Percentiles rank a stretch among this genome's conserved stretches.
These are phyloP conservation scores for Mastomys coucha DNA, from an alignment of 2,113 vertebrate genomes.

Conservation along the genomic window DNA sequence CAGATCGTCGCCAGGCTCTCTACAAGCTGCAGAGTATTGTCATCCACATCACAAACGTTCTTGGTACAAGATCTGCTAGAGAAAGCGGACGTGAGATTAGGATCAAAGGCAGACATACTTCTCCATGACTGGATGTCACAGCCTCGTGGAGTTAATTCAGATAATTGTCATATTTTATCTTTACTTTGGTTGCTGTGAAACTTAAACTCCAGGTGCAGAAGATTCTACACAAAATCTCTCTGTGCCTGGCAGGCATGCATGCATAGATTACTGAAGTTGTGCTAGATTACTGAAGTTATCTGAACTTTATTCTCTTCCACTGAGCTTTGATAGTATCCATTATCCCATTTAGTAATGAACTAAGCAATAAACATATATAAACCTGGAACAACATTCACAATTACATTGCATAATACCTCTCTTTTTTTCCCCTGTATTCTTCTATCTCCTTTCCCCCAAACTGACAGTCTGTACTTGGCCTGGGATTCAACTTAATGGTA, in stretches of 20 bases:
- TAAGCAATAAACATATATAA: background rate
- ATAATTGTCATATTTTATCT: background rate
- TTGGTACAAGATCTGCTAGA: background rate
- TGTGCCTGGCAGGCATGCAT: background rate
- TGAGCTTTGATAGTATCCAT: background rate
- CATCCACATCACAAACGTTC: background rate
- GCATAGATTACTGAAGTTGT: accelerated
- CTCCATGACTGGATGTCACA: too few relatives aligned
- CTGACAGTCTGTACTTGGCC: background rate
- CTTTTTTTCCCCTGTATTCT: background rate
- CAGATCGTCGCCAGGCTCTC: accelerated
- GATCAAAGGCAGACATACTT: background rate
- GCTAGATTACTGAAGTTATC: background rate
- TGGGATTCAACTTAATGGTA: background rate
- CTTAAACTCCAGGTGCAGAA: background rate
- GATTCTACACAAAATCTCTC: too few relatives aligned
- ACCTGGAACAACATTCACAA: background rate
- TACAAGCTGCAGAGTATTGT: too few relatives aligned
- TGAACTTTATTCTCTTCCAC: background rate
- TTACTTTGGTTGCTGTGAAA: background rate
- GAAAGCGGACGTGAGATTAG: background rate
- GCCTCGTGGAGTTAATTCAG: background rate
- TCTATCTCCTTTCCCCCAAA: background rate
- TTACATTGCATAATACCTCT: background rate
- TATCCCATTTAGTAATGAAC: background rate